phyloP scores from a whole-genome alignment of 2,888 invertebrate genomes.

The Ichneumoninae sp. region DNA sequence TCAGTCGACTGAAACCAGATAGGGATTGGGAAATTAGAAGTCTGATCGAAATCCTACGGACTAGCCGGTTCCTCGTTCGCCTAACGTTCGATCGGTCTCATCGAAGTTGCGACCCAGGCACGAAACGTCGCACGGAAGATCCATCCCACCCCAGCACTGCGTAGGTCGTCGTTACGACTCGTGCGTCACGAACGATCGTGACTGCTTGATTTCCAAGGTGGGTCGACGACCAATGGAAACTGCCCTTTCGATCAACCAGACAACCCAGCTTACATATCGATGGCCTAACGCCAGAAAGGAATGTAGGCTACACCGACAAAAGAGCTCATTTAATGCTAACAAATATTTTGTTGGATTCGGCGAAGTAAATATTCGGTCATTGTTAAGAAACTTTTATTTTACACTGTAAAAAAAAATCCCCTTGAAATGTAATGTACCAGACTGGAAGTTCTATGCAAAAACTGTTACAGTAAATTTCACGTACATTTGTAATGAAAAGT shows the following conservation, averaged over 20 bases:
- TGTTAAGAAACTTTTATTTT: no score
- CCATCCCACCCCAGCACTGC: neutral
- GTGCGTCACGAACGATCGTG: conserved; percentile 41
- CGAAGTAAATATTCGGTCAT: no score
- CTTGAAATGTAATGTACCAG: no score
- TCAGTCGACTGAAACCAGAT: conserved; percentile 48
- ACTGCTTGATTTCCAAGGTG: conserved; percentile 25
- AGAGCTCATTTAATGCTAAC: neutral
- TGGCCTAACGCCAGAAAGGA: neutral
- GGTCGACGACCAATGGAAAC: conserved; percentile 23
- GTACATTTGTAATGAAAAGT: no score
- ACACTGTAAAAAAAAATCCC: no score
- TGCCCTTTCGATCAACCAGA: neutral
- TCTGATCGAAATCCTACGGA: conserved; percentile 48
- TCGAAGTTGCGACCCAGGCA: neutral
- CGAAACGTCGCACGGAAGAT: conserved; percentile 26
- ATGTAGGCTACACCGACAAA: neutral
- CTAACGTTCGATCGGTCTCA: conserved; percentile 31
- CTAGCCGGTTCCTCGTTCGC: conserved; percentile 21
- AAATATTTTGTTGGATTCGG: no score
- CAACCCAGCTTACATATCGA: neutral
- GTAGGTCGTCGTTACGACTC: conserved; percentile 22
- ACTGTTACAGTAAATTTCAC: no score
- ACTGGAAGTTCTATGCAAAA: no score
- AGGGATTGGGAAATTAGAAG: conserved; percentile 52